phyloP scores from a whole-genome alignment of 2,113 vertebrate species.

The Emydura subglobosa region DNA sequence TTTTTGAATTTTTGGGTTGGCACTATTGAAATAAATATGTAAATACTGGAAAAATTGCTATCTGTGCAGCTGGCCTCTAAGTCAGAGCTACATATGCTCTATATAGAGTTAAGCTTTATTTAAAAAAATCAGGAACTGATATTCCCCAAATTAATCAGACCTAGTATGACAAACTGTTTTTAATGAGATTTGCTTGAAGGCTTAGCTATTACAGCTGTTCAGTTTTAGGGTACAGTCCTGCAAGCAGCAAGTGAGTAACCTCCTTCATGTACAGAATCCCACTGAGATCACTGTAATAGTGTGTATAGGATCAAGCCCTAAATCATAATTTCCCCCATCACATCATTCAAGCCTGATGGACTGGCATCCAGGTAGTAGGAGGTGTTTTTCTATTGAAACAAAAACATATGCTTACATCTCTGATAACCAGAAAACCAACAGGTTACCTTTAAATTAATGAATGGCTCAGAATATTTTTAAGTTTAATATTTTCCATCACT shows the following conservation, averaged over 20 bases:
- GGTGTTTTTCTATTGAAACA: conserved; percentile 35
- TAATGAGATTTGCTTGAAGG: background rate
- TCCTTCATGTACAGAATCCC: background rate
- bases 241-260: conserved; percentile 2
- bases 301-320: conserved; percentile 59
- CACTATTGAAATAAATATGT: background rate
- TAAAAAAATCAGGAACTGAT: background rate
- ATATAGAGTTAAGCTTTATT: background rate
- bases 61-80: background rate
- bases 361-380: conserved; percentile 52
- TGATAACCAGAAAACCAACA: conserved; percentile 41
- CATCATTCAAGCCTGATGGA: conserved; percentile 58
- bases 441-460: conserved; percentile 52
- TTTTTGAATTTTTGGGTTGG: background rate
- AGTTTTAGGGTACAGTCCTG: conserved; percentile 28
- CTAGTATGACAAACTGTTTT: background rate
- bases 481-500: conserved; percentile 50
- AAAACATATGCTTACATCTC: conserved; percentile 53
- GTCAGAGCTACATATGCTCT: background rate
- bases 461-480: conserved; percentile 51
- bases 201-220: conserved; percentile 15
- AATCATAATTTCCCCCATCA: conserved; percentile 39
- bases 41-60: background rate
- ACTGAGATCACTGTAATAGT: conserved; percentile 52
- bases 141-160: background rate